Evolutionary conservation across 2,797 vertebrate genomes (phyloP), one percentile per base, ranked within the genome.

Genomic region (Squalus acanthias): DNA sequence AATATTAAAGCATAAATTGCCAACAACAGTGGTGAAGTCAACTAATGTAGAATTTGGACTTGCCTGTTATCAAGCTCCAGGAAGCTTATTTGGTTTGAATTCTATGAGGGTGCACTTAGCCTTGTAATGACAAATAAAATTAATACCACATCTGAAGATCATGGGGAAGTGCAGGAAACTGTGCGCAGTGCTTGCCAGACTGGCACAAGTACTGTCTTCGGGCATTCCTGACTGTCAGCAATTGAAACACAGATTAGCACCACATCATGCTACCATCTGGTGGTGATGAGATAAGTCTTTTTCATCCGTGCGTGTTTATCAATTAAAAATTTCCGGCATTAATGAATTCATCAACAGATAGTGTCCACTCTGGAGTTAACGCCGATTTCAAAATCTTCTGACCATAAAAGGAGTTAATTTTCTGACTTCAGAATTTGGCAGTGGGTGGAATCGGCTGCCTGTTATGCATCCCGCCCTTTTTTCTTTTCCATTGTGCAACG

Each of bases 291-390:
- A 39, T 65, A 92, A 67, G 63, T 20, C 33, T 92, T 17, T n/a
- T 92, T 65, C 60, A 67, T 22, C 15, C 67, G 60, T 65, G 17
- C 24, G 10, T 57, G 53, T 60, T 60, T 60, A 53, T 60, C 87
- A 89, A 89, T 57, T 89, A 57, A 89, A 89, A 89, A 89, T 57
- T 60, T 89, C 53, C 60, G 53, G 87, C 87, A 89, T 53, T 57
- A 60, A 60, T 29, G 50, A 60, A 29, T 89, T 60, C 53, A 57
- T 87, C 46, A 53, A 76, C 22, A 87, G 39, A 87, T 29, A 24
- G 17, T 57, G 87, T 60, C 10, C 29, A 33, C 60, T 60, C 50
- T 26, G 24, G 50, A 88, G 46, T 6, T 46, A 3, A 26, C 53
- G 33, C 0, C 26, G 24, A 60, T 89, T 89, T 89, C 8, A 3